Evolutionary conservation across 2,888 invertebrate genomes (phyloP).

Genomic region (Congeria kusceri): DNA sequence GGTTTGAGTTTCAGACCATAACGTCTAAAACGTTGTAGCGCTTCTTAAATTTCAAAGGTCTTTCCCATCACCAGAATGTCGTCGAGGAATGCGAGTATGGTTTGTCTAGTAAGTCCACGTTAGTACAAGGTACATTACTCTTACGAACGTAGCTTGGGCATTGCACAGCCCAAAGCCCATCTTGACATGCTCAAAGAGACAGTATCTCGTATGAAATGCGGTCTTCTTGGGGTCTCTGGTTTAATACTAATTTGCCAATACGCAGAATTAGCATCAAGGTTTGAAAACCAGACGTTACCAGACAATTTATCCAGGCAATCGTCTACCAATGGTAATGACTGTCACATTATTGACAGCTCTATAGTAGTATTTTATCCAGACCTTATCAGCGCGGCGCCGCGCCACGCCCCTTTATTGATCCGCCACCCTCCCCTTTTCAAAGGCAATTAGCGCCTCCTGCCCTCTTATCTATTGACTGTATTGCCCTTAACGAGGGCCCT

Average conservation of each 20-base stretch:
- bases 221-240: conserved; percentile 58
- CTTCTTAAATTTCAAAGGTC: neutral
- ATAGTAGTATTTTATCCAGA: too few relatives aligned
- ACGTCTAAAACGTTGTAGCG: neutral
- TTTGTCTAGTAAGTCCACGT: neutral
- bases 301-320: conserved; percentile 41
- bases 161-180: conserved; percentile 67
- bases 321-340: conserved; percentile 41
- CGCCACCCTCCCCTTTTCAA: too few relatives aligned
- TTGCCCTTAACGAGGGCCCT: too few relatives aligned
- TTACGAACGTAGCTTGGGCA: conserved; percentile 64
- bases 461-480: too few relatives aligned
- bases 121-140: neutral
- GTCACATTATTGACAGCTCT: conserved; percentile 32
- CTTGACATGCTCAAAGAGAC: conserved; percentile 61
- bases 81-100: neutral
- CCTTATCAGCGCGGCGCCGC: too few relatives aligned
- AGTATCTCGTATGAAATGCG: conserved; percentile 66
- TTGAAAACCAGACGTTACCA: conserved; percentile 47
- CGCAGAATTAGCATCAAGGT: conserved; percentile 62
- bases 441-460: too few relatives aligned
- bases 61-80: neutral
- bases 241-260: conserved; percentile 60
- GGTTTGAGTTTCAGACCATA: conserved; percentile 1
- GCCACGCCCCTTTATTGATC: too few relatives aligned